Evolutionary conservation across 1,140 invertebrate genomes (phyloP).

Genomic region (Megalopta genalis): DNA sequence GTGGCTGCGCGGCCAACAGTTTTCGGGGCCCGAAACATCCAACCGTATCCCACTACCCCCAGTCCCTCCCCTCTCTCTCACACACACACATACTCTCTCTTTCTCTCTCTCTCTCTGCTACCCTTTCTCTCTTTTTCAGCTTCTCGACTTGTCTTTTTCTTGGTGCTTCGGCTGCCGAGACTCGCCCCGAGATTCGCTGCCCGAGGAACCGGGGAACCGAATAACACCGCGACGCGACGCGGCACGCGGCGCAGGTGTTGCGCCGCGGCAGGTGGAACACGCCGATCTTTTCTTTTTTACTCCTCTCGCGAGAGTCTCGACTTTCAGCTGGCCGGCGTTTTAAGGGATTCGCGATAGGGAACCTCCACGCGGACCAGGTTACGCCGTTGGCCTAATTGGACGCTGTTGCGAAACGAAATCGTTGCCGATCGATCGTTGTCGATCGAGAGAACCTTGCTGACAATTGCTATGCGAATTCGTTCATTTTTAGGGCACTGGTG

Average conservation of each 20-base stretch:
- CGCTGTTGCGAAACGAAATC: too few species aligned
- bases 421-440: too few species aligned
- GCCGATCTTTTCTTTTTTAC: background rate
- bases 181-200: background rate
- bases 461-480: too few species aligned
- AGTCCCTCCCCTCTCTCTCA: background rate
- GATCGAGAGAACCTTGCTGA: too few species aligned
- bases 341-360: background rate
- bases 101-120: background rate
- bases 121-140: background rate
- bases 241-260: conserved; percentile 8
- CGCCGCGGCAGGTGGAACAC: conserved; percentile 16
- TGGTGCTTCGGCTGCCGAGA: background rate
- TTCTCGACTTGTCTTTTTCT: background rate
- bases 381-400: too few species aligned
- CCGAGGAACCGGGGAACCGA: background rate
- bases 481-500: too few species aligned
- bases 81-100: too few species aligned
- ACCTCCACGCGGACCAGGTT: too few species aligned
- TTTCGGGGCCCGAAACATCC: background rate
- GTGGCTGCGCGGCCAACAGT: background rate
- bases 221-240: background rate
- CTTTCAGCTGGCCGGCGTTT: background rate
- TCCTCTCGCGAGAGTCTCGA: background rate
- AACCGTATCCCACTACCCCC: background rate